phyloP scores from a whole-genome alignment of 2,113 vertebrate species.

The pig (Sus scrofa) region T2T-Sscrofa CM000822.6:85053001-85053500 shows the following conservation, averaged over 20 bases:
- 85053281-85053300: slow-evolving; percentile 39
- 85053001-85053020: slow-evolving; percentile 25
- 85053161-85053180: background rate
- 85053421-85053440: slow-evolving; percentile 92
- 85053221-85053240: background rate
- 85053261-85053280: background rate
- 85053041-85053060: slow-evolving; percentile 98
- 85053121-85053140: background rate
- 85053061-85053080: slow-evolving; percentile 98
- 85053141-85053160: background rate
- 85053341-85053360: slow-evolving; percentile 99
- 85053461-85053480: slow-evolving; percentile 96
- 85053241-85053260: background rate
- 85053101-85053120: background rate
- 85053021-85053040: slow-evolving; percentile 91
- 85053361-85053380: slow-evolving; percentile 97
- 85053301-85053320: no score
- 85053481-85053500: slow-evolving; percentile 76
- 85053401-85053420: slow-evolving; percentile 93
- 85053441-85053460: slow-evolving; percentile 94
- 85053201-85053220: slow-evolving; percentile 33
- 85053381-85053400: slow-evolving; percentile 96
- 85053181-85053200: slow-evolving; percentile 36
- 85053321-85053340: slow-evolving; percentile 90
- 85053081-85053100: slow-evolving; percentile 74